A percentile compares a stretch with the other conserved stretches of the same genome.
Conservation (phyloP, 2,797 vertebrate genomes). For the Cyclura pinguis region DNA sequence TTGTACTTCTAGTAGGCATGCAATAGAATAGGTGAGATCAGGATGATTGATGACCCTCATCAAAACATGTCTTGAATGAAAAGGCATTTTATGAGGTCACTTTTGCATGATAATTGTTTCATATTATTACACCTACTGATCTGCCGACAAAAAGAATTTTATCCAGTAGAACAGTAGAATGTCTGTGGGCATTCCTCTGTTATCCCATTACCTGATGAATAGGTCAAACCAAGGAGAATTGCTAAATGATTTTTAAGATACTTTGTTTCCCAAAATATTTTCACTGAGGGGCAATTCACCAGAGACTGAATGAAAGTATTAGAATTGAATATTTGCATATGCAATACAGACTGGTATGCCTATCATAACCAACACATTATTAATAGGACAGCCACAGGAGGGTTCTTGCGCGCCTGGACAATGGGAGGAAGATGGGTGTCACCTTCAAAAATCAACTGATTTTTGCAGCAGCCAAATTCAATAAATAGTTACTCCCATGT, state of each 20-base stretch:
- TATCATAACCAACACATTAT: not conserved
- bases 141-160: slow-evolving; percentile 15
- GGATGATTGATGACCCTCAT: slow-evolving; percentile 28
- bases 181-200: not conserved
- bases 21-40: not conserved
- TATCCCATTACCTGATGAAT: not conserved
- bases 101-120: slow-evolving; percentile 30
- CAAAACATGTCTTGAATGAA: slow-evolving; percentile 28
- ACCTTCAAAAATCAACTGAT: no score
- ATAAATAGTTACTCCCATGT: no score
- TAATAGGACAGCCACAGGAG: not conserved
- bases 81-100: slow-evolving; percentile 2
- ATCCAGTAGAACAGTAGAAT: not conserved
- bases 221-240: slow-evolving; percentile 18
- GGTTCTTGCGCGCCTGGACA: not conserved
- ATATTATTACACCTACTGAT: not conserved
- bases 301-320: not conserved
- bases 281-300: slow-evolving; percentile 20
- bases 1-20: not conserved
- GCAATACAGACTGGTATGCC: not conserved
- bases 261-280: not conserved
- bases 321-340: not conserved
- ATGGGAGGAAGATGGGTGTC: not conserved
- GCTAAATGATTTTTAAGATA: not conserved
- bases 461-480: no score